Conservation (phyloP, 1,140 invertebrate species). For the Druon quercuslanigerum region DNA sequence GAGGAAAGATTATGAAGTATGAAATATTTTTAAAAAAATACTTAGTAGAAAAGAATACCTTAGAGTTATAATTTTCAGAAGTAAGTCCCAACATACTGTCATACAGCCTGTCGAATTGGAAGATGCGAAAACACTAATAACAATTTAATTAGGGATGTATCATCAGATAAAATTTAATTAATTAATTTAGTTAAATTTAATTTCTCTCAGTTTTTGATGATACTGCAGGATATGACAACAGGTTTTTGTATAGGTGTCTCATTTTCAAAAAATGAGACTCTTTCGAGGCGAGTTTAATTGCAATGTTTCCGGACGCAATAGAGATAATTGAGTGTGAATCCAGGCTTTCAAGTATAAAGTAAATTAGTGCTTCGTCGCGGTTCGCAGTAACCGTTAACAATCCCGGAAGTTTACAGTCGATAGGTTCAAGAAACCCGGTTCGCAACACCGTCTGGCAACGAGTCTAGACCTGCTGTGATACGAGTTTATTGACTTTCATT, state of each 20-base stretch:
- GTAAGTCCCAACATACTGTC: too few relatives aligned
- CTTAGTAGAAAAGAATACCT: too few relatives aligned
- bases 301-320: not conserved
- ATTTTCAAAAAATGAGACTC: not conserved
- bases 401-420: slow-evolving; percentile 19
- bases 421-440: slow-evolving; percentile 22
- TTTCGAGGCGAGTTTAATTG: not conserved
- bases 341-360: not conserved
- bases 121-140: too few relatives aligned
- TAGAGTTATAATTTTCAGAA: too few relatives aligned
- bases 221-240: not conserved
- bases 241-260: not conserved
- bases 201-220: not conserved
- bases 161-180: not conserved
- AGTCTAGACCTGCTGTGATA: not conserved
- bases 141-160: not conserved
- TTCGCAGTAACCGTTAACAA: slow-evolving; percentile 20
- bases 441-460: slow-evolving; percentile 14
- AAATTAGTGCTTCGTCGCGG: slow-evolving; percentile 1
- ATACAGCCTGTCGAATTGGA: too few relatives aligned
- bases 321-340: slow-evolving; percentile 1
- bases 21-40: too few relatives aligned
- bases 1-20: too few relatives aligned
- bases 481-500: slow-evolving; percentile 6
- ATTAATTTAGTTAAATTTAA: too few relatives aligned